Conservation (phyloP, 1,140 invertebrate genomes). For the Drosophila subobscura region DNA sequence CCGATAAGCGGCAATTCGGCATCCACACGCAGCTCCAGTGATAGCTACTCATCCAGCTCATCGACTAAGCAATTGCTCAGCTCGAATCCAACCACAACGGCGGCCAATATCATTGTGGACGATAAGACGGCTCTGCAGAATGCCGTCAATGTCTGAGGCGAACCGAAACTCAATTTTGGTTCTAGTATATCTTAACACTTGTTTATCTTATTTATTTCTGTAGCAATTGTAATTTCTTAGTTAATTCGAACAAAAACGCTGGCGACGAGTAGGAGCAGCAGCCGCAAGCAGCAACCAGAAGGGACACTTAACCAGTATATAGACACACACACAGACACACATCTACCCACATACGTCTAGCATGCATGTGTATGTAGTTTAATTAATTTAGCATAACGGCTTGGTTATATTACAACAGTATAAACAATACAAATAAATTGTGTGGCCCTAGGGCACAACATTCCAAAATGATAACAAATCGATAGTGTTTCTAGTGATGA, state of each 20-base stretch:
- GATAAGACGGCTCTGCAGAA: constrained; percentile 79
- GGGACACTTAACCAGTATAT: constrained; percentile 48
- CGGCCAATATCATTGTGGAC: constrained; percentile 81
- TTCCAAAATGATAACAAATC: constrained; percentile 10
- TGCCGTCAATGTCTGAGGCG: constrained; percentile 75
- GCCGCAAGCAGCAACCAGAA: constrained; percentile 6
- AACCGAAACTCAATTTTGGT: constrained; percentile 11
- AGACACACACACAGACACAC: constrained; percentile 3
- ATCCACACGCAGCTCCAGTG: constrained; percentile 88
- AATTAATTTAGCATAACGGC: constrained; percentile 48
- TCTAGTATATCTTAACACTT: neutral
- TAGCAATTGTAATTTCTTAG: constrained; percentile 51
- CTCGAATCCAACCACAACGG: constrained; percentile 79
- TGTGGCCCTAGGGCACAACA: constrained; percentile 6
- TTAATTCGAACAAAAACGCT: constrained; percentile 36
- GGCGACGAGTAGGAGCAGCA: neutral
- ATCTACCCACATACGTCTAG: constrained; percentile 17
- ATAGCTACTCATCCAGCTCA: constrained; percentile 89
- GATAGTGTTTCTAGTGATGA: too few relatives aligned
- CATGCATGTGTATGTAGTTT: constrained; percentile 43
- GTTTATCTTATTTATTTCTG: constrained; percentile 4
- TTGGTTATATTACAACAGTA: constrained; percentile 49
- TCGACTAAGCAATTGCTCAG: constrained; percentile 88
- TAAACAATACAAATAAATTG: constrained; percentile 19
- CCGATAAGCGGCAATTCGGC: constrained; percentile 86